A percentile compares a stretch with the other conserved stretches of the same genome.
These are phyloP conservation scores for Synanthedon vespiformis DNA, from an alignment of 2,888 invertebrate species.

Conservation along the genomic window DNA sequence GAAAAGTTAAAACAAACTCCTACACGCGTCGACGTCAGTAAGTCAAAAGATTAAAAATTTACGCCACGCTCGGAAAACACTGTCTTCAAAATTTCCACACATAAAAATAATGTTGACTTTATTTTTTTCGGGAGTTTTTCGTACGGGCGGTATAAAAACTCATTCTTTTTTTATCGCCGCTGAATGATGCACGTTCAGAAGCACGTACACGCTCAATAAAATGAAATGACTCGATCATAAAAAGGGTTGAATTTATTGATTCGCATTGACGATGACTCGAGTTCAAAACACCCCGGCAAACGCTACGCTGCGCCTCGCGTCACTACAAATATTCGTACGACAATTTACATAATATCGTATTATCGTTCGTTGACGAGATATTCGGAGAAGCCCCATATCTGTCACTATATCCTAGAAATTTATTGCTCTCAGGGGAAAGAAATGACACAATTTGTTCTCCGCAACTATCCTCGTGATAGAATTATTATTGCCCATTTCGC, in stretches of 20 bases:
- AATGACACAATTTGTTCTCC: slow-evolving; percentile 23
- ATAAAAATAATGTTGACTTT: slow-evolving; percentile 32
- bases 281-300: neutral
- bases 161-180: slow-evolving; percentile 52
- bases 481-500: slow-evolving; percentile 17
- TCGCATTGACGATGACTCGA: slow-evolving; percentile 40
- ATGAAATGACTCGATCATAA: slow-evolving; percentile 60
- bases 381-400: slow-evolving; percentile 30
- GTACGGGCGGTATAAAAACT: slow-evolving; percentile 37
- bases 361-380: slow-evolving; percentile 38
- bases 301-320: neutral
- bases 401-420: slow-evolving; percentile 27
- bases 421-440: slow-evolving; percentile 28
- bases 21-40: no score
- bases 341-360: slow-evolving; percentile 55
- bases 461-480: slow-evolving; percentile 23
- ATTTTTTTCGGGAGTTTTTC: slow-evolving; percentile 23
- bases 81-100: slow-evolving; percentile 10
- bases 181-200: slow-evolving; percentile 55
- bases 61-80: no score
- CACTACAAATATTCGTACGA: slow-evolving; percentile 13
- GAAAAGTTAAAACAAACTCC: no score
- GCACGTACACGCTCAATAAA: slow-evolving; percentile 57
- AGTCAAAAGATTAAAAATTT: no score
- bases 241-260: slow-evolving; percentile 67